These are phyloP conservation scores for Saccostrea glomerata DNA, from an alignment of 1,140 invertebrate genomes.

Conservation along the genomic window DNA sequence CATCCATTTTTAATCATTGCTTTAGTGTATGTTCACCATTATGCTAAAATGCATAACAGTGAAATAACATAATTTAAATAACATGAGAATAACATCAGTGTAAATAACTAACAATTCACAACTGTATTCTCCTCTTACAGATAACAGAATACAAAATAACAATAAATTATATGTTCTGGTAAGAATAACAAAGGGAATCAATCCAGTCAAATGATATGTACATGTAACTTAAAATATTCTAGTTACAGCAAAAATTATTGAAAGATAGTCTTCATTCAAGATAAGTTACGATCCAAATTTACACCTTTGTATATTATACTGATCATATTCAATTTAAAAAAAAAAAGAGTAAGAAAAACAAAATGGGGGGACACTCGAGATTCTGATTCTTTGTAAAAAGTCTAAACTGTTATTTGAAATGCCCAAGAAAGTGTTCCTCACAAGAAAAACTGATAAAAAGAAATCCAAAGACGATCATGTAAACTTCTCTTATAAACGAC, in stretches of 20 bases:
- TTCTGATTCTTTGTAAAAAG: too few species aligned
- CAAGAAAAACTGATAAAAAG: too few species aligned
- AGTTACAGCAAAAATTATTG: background rate
- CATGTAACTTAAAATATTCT: background rate
- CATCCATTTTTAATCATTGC: background rate
- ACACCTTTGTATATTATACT: background rate
- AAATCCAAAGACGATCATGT: too few species aligned
- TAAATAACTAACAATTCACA: background rate
- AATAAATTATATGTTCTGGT: background rate
- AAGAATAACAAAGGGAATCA: background rate
- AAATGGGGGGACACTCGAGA: too few species aligned
- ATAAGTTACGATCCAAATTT: background rate
- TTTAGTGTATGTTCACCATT: background rate
- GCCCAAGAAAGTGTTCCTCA: too few species aligned
- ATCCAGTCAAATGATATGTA: constrained; percentile 1
- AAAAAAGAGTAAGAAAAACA: too few species aligned
- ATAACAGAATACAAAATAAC: constrained; percentile 16
- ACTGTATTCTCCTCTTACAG: background rate
- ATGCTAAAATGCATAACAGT: constrained; percentile 19
- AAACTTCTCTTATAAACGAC: background rate
- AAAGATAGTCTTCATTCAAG: background rate
- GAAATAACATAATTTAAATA: constrained; percentile 12
- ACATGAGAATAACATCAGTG: background rate
- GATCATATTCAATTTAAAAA: too few species aligned
- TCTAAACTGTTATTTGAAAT: too few species aligned